Conservation (phyloP, 1,140 invertebrate genomes). For the Drosophila ohnishii region DNA sequence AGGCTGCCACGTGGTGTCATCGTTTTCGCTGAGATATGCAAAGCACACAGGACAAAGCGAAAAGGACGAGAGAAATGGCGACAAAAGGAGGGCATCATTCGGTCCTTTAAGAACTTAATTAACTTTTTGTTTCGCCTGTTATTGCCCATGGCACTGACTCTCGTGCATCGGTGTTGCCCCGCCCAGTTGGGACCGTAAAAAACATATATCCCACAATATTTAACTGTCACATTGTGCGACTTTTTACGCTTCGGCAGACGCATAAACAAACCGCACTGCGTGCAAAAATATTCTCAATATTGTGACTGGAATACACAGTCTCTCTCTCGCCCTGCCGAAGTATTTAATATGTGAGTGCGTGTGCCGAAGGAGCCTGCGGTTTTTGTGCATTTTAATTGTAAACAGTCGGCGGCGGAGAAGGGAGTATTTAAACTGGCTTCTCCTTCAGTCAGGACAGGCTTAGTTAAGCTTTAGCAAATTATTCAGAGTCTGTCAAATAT, state of each 20-base stretch:
- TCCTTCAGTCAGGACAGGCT: background rate
- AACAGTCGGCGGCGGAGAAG: background rate
- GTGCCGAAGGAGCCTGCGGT: constrained; percentile 14
- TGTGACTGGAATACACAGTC: constrained; percentile 51
- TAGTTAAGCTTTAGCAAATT: constrained; percentile 25
- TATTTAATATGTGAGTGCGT: constrained; percentile 5
- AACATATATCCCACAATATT: constrained; percentile 65
- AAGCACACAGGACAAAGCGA: constrained; percentile 23
- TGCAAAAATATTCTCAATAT: constrained; percentile 65
- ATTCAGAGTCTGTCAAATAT: constrained; percentile 30
- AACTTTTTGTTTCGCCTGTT: constrained; percentile 34
- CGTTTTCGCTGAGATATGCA: constrained; percentile 59
- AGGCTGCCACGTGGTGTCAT: constrained; percentile 16
- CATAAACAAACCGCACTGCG: constrained; percentile 71
- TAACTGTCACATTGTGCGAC: constrained; percentile 74
- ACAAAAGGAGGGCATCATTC: constrained; percentile 16
- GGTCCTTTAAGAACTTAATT: constrained; percentile 51
- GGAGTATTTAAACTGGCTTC: constrained; percentile 5
- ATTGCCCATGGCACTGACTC: constrained; percentile 10
- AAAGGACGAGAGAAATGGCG: constrained; percentile 23
- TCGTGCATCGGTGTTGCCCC: constrained; percentile 5
- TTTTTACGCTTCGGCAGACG: constrained; percentile 72
- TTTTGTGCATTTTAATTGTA: constrained; percentile 51
- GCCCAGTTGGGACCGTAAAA: constrained; percentile 31
- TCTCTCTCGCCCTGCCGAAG: constrained; percentile 10